Percentiles rank a stretch among this genome's conserved stretches.
Conservation (phyloP, 2,797 vertebrate genomes). For the Parotocinclus haroldoi region DNA sequence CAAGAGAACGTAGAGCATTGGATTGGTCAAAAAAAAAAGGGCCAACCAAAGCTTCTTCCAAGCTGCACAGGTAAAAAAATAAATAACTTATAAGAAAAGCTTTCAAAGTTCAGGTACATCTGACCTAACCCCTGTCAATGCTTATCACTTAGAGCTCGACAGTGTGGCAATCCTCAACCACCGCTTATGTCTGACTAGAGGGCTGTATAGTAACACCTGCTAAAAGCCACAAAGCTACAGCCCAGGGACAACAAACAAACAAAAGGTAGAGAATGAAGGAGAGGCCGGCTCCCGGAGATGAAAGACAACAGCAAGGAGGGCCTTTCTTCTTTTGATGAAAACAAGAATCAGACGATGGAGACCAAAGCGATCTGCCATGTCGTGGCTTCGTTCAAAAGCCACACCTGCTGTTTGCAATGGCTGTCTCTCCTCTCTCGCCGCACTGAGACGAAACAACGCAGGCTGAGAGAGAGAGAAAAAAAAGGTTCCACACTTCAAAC, state of each 20-base stretch:
- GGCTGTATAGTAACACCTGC: constrained; percentile 58
- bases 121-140: constrained; percentile 17
- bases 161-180: constrained; percentile 32
- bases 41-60: too few species aligned
- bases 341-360: constrained; percentile 74
- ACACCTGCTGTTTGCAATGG: constrained; percentile 80
- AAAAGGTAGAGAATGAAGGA: constrained; percentile 54
- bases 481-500: constrained; percentile 67
- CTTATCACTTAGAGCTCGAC: constrained; percentile 35
- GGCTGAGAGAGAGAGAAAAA: constrained; percentile 38
- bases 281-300: constrained; percentile 66
- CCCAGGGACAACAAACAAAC: constrained; percentile 56
- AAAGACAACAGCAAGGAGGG: constrained; percentile 68
- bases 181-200: constrained; percentile 43
- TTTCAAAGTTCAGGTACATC: constrained; percentile 8
- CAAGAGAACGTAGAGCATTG: background rate
- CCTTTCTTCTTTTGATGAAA: constrained; percentile 75
- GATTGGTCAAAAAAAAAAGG: background rate
- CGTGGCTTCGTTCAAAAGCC: constrained; percentile 72
- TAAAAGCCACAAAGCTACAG: constrained; percentile 55
- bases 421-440: constrained; percentile 62
- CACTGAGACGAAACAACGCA: constrained; percentile 70
- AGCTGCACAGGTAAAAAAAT: background rate
- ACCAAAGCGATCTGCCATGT: constrained; percentile 66
- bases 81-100: background rate